phyloP scores from a whole-genome alignment of 2,888 invertebrate genomes.

The Caenorhabditis macrosperma region DNA sequence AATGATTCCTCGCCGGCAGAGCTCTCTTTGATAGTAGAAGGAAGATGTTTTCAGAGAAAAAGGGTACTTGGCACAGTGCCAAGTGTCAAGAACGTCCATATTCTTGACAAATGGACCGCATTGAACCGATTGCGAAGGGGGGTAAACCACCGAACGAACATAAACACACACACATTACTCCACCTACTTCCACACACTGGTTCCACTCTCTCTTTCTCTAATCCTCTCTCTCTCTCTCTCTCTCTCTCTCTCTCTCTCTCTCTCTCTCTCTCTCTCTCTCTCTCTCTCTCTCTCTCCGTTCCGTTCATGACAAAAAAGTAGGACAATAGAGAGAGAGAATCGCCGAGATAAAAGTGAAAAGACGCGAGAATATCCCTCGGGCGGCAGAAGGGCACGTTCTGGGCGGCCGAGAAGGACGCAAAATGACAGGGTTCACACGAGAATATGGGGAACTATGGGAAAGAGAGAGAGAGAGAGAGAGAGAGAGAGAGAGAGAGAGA shows the following conservation, averaged over 20 bases:
- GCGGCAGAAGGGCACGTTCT: no score
- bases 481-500: background rate
- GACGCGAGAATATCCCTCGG: background rate
- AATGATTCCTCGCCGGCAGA: no score
- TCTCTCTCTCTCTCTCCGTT: background rate
- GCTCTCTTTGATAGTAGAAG: no score
- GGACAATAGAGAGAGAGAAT: constrained; percentile 10
- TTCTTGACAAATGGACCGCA: no score
- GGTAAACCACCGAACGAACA: no score
- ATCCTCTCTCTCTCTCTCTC: constrained; percentile 29
- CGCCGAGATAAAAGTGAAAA: background rate
- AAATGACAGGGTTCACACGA: constrained; percentile 24
- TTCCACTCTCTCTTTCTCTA: background rate
- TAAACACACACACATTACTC: background rate
- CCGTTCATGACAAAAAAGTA: constrained; percentile 9
- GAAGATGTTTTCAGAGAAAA: no score
- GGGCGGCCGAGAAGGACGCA: constrained; percentile 18
- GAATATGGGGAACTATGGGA: constrained; percentile 16
- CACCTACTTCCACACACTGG: background rate
- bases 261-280: background rate
- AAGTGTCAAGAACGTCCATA: no score
- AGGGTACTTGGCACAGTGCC: no score
- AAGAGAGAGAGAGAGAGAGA: background rate
- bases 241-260: constrained; percentile 8
- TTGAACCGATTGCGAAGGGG: no score